These are phyloP conservation scores for Galleria mellonella DNA, from an alignment of 1,140 invertebrate species.

Conservation along the genomic window DNA sequence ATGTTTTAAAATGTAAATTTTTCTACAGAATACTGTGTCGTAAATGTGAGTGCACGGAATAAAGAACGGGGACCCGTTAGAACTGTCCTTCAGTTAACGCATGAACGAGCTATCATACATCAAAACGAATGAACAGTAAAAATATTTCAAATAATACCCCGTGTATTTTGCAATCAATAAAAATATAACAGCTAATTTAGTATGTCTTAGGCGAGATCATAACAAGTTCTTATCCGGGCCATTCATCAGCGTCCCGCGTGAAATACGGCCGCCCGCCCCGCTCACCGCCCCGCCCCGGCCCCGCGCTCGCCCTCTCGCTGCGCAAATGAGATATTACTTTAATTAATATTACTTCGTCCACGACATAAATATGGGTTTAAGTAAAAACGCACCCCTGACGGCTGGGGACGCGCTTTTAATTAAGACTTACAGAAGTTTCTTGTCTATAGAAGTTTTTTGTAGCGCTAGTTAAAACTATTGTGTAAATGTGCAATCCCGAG, in stretches of 20 bases:
- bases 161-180: too few species aligned
- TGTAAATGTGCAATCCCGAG: too few species aligned
- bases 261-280: slow-evolving; percentile 10
- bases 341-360: slow-evolving; percentile 37
- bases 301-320: neutral
- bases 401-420: neutral
- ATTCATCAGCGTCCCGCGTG: slow-evolving; percentile 26
- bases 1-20: too few species aligned
- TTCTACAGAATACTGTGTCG: too few species aligned
- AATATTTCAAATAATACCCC: too few species aligned
- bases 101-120: too few species aligned
- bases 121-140: too few species aligned
- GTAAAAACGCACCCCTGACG: neutral
- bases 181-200: neutral
- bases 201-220: slow-evolving; percentile 13
- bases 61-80: too few species aligned
- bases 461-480: too few species aligned
- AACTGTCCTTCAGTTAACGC: too few species aligned
- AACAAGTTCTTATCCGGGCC: slow-evolving; percentile 18
- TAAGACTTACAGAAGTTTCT: neutral
- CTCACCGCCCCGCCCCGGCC: neutral
- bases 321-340: slow-evolving; percentile 37
- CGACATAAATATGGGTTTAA: slow-evolving; percentile 14
- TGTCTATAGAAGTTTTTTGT: too few species aligned
- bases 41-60: too few species aligned